Base-by-base conservation (phyloP, 2,797 vertebrate species). In the Characodon lateralis region DNA sequence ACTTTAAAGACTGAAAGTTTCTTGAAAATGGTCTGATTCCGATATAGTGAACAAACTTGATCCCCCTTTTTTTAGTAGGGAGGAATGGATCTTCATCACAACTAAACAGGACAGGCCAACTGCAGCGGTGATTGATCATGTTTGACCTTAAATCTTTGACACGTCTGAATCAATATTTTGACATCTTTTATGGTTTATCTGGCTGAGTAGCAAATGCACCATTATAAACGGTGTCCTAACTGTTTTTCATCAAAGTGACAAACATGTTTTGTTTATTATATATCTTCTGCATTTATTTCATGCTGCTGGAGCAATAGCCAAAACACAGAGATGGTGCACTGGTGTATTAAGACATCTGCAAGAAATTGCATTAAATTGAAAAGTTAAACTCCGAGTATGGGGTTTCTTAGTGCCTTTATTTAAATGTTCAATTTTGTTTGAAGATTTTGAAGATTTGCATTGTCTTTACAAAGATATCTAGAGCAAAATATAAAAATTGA, bases 231-330 rank as follows among this genome's bases (percentile, higher is more conserved):
- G 4, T 18, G 26, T 50, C 46, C 48, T 26, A 22, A 35, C 31
- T 53, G 31, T 8, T 41, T 75, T 66, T 75, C 71, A 72, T 72
- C 71, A 72, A 72, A 68, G 39, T 43, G 39, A 68, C 65, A 24
- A 5, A 5, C 35, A 65, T 39, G 35, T 39, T 66, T 24, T 41
- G 9, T 9, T 24, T 41, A 39, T 66, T 39, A 41, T 1, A 41
- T 9, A 41, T 41, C 31, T 24, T 66, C 63, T 66, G 20, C 13
- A 41, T 66, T 66, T 66, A 66, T 66, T 66, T 22, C 20, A 41
- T 35, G 24, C 18, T 41, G 9, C 31, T 22, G 63, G 63, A 66
- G 35, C 35, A 24, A 41, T 66, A 39, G 18, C 51, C 16, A 53
- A 3, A 18, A 41, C 35, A 22, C 50, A 51, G 20, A 22, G 18